phyloP scores from a whole-genome alignment of 2,888 invertebrate species.

The Perithous albicinctus region DNA sequence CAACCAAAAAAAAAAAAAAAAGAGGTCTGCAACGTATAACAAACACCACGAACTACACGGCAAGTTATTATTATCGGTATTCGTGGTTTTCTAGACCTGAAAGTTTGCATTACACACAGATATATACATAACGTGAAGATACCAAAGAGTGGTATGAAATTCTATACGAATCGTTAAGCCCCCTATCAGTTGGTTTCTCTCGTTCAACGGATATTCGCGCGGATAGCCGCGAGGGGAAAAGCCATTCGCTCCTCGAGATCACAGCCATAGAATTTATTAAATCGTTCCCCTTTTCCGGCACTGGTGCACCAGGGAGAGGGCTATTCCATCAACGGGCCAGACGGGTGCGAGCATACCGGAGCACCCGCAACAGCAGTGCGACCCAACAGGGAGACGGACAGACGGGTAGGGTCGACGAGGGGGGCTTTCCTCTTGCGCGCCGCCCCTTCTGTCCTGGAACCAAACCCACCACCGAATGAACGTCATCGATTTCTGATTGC shows the following conservation, averaged over 20 bases:
- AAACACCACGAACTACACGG: neutral
- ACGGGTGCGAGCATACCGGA: conserved; percentile 19
- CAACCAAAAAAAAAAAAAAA: neutral
- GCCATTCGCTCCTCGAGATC: conserved; percentile 40
- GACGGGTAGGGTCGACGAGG: conserved; percentile 27
- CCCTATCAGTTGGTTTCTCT: conserved; percentile 32
- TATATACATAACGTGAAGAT: neutral
- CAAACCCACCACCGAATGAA: conserved; percentile 60
- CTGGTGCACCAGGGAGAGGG: conserved; percentile 36
- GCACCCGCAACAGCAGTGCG: neutral
- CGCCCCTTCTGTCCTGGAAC: conserved; percentile 39
- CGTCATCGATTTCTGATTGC: conserved; percentile 76
- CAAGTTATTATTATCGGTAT: neutral
- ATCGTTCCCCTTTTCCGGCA: conserved; percentile 48
- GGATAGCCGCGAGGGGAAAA: neutral
- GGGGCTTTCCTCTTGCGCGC: conserved; percentile 7
- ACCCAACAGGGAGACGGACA: conserved; percentile 35
- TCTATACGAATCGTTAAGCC: conserved; percentile 45
- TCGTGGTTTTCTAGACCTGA: neutral
- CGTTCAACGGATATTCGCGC: neutral
- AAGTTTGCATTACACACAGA: conserved; percentile 2
- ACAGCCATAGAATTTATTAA: conserved; percentile 59
- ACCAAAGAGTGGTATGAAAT: conserved; percentile 21
- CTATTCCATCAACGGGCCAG: conserved; percentile 44
- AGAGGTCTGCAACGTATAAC: neutral